phyloP scores from a whole-genome alignment of 2,888 invertebrate genomes.

The Nephrocerus scutellatus region DNA sequence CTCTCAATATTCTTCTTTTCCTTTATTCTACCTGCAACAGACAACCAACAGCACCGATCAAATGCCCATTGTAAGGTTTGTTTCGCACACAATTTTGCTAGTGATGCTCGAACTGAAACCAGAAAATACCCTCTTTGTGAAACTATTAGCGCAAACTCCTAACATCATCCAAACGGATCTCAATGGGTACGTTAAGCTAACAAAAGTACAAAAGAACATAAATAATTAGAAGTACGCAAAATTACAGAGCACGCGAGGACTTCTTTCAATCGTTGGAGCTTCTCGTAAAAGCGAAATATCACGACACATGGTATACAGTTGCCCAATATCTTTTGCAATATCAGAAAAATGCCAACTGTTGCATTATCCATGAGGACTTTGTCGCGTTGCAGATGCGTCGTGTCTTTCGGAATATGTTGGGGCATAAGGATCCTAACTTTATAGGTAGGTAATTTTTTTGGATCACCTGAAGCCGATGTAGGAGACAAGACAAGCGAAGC shows the following conservation, averaged over 20 bases:
- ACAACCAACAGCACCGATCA: constrained; percentile 29
- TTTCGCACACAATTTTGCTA: constrained; percentile 36
- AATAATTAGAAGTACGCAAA: neutral
- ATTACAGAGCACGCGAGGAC: constrained; percentile 26
- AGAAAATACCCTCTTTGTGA: constrained; percentile 27
- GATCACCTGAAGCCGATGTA: too few relatives aligned
- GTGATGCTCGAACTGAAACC: constrained; percentile 31
- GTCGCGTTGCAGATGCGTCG: constrained; percentile 36
- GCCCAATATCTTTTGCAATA: constrained; percentile 38
- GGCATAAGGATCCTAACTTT: constrained; percentile 40
- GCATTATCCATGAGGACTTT: constrained; percentile 34
- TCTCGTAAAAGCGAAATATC: constrained; percentile 40
- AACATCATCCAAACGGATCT: constrained; percentile 24
- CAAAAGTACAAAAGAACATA: neutral
- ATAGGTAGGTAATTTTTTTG: constrained; percentile 30
- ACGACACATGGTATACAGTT: constrained; percentile 41
- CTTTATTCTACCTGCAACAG: constrained; percentile 12
- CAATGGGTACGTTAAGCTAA: constrained; percentile 22
- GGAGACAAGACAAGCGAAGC: too few relatives aligned
- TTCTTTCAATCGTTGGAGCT: constrained; percentile 40
- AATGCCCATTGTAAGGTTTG: constrained; percentile 34
- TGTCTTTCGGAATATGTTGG: constrained; percentile 38
- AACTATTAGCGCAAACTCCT: constrained; percentile 24
- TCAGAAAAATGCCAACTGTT: constrained; percentile 29
- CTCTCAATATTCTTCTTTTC: constrained; percentile 1